Evolutionary conservation across 2,888 invertebrate species (phyloP), one percentile per base, ranked within the genome.

Genomic region (Lepidocyrtoides sp.): DNA sequence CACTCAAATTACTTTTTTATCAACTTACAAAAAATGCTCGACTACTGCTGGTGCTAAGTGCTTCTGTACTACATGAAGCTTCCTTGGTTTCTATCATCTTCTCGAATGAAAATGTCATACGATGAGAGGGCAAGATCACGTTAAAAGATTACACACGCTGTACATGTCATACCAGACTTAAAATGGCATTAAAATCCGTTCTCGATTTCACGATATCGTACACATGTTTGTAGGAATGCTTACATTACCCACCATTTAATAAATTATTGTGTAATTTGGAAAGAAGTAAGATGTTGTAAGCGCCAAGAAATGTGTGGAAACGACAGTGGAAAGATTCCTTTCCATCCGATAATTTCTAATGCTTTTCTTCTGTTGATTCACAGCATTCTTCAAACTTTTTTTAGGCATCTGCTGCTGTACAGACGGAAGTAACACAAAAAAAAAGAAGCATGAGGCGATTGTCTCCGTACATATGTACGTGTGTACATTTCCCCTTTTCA

Each of bases 281-380:
- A n/a, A n/a, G n/a, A 36, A 32, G 36, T 69, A 69, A 69, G 32
- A 32, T 32, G n/a, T 60, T 3, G 12, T 8, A 8, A 60, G 57
- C 29, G 32, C 36, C 20, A 36, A 72, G 41, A 17, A 41, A 44
- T 7, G 41, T 17, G 36, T 29, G 32, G 29, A 29, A 14, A 51
- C 29, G 77, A 17, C 48, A 48, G 48, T 26, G 36, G n/a, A 32
- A 75, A 48, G 51, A 48, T 51, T 17, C 77, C 51, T 48, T 77
- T 77, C 10, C 51, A 7, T 51, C 29, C 51, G 51, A 77, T 77
- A 77, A 77, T 77, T 77, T 44, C 17, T 51, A 77, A 77, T 77
- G 77, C 77, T n/a, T 51, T 77, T 77, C 51, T 77, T 77, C 51
- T 51, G 77, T 77, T 77, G 51, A 51, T 51, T 77, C 23, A 29